Percentiles rank a stretch among this genome's conserved stretches.
phyloP scores from a whole-genome alignment of 2,888 invertebrate genomes.

The Drosophila subquinaria region DNA sequence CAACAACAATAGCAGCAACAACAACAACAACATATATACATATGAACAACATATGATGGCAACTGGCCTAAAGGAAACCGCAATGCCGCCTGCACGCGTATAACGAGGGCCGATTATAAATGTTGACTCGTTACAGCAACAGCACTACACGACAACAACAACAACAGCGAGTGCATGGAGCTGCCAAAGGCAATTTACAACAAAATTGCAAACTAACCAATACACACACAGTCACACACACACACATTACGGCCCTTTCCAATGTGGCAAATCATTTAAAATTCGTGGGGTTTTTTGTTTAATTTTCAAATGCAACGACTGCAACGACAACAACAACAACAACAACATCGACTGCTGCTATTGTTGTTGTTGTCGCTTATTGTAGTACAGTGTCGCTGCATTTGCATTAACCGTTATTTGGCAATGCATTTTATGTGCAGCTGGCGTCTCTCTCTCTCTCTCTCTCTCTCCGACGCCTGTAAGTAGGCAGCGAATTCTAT shows the following conservation, averaged over 20 bases:
- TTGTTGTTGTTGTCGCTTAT: conserved; percentile 23
- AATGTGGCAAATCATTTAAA: conserved; percentile 72
- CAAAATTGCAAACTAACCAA: conserved; percentile 66
- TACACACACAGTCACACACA: conserved; percentile 20
- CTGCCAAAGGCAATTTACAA: conserved; percentile 60
- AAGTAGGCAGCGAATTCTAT: conserved; percentile 67
- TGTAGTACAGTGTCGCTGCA: conserved; percentile 27
- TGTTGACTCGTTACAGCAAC: conserved; percentile 41
- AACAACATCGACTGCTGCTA: conserved; percentile 17
- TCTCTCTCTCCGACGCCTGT: conserved; percentile 22
- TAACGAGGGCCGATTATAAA: conserved; percentile 65
- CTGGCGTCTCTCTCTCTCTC: no score
- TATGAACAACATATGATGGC: conserved; percentile 33
- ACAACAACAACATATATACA: conserved; percentile 1
- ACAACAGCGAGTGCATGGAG: conserved; percentile 21
- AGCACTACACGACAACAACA: conserved; percentile 15
- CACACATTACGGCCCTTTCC: conserved; percentile 6
- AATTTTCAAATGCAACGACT: conserved; percentile 60
- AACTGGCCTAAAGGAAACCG: conserved; percentile 42
- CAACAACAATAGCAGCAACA: background rate
- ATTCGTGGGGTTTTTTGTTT: conserved; percentile 70
- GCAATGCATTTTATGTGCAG: conserved; percentile 56
- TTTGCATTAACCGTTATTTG: conserved; percentile 77
- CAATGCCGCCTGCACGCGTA: conserved; percentile 48
- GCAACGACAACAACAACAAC: conserved; percentile 31